Evolutionary conservation across 1,140 invertebrate species (phyloP).

Genomic region (Danaus melanippus): DNA sequence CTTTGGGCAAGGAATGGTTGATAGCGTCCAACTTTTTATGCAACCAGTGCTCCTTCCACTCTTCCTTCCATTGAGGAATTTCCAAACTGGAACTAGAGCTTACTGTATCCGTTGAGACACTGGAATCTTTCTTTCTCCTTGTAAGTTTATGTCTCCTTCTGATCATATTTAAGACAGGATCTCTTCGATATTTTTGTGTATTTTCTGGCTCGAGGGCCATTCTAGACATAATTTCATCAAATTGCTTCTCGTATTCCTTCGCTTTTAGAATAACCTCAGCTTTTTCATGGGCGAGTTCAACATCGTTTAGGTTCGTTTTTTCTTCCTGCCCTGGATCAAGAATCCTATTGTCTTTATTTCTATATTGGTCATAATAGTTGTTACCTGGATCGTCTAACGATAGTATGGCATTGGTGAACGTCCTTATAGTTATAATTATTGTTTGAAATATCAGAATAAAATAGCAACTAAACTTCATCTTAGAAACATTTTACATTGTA

Average conservation of each 20-base stretch:
- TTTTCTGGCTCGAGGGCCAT: conserved; percentile 10
- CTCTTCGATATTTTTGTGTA: conserved; percentile 22
- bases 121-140: conserved; percentile 3
- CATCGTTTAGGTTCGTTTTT: conserved; percentile 15
- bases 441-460: no score
- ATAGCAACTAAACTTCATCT: no score
- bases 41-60: conserved; percentile 46
- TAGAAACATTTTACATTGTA: no score
- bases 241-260: conserved; percentile 15
- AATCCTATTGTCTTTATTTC: no score
- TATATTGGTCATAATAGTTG: no score
- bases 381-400: no score
- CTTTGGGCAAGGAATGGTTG: conserved; percentile 29
- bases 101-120: background rate
- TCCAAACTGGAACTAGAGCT: conserved; percentile 36
- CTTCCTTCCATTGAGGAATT: conserved; percentile 41
- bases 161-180: conserved; percentile 26
- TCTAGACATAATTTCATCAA: conserved; percentile 9
- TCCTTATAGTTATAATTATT: no score
- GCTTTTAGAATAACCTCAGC: conserved; percentile 12
- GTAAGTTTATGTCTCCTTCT: conserved; percentile 13
- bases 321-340: background rate
- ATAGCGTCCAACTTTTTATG: conserved; percentile 51
- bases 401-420: no score
- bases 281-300: conserved; percentile 20